Evolutionary conservation across 2,888 invertebrate genomes (phyloP).

Genomic region (Scelioninae gen. 1): DNA sequence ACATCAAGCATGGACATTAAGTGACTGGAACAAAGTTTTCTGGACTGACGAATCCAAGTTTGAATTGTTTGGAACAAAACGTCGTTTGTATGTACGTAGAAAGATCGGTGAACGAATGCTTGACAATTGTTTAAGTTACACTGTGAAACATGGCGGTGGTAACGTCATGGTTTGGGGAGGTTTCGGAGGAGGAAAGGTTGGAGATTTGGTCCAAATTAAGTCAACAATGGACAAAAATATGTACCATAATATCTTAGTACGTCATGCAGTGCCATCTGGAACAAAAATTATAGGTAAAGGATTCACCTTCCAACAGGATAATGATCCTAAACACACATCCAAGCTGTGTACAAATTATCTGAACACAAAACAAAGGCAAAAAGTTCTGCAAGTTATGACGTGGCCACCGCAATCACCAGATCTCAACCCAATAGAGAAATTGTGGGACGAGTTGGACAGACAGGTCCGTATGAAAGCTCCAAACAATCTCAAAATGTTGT

Average conservation of each 20-base stretch:
- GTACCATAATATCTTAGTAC: conserved; percentile 58
- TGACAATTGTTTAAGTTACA: conserved; percentile 52
- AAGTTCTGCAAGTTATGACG: too few species aligned
- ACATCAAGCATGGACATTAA: conserved; percentile 59
- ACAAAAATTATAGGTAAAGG: conserved; percentile 52
- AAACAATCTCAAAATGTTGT: background rate
- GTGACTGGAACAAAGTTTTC: conserved; percentile 55
- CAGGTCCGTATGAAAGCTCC: too few species aligned
- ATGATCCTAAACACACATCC: conserved; percentile 1
- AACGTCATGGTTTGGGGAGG: conserved; percentile 66
- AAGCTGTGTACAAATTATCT: conserved; percentile 2
- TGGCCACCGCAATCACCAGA: too few species aligned
- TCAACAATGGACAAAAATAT: conserved; percentile 65
- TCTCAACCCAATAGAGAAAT: too few species aligned
- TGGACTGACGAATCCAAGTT: conserved; percentile 69
- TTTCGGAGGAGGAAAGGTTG: conserved; percentile 35
- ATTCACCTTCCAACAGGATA: conserved; percentile 54
- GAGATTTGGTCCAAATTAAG: conserved; percentile 68
- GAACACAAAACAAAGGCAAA: background rate
- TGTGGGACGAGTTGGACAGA: too few species aligned
- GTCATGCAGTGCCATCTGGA: conserved; percentile 48
- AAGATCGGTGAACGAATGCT: conserved; percentile 11
- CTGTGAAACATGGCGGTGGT: conserved; percentile 70
- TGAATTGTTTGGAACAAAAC: conserved; percentile 48
- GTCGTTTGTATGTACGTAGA: conserved; percentile 47